Evolutionary conservation across 2,113 vertebrate genomes (phyloP).

Genomic region (Pollachius pollachius): DNA sequence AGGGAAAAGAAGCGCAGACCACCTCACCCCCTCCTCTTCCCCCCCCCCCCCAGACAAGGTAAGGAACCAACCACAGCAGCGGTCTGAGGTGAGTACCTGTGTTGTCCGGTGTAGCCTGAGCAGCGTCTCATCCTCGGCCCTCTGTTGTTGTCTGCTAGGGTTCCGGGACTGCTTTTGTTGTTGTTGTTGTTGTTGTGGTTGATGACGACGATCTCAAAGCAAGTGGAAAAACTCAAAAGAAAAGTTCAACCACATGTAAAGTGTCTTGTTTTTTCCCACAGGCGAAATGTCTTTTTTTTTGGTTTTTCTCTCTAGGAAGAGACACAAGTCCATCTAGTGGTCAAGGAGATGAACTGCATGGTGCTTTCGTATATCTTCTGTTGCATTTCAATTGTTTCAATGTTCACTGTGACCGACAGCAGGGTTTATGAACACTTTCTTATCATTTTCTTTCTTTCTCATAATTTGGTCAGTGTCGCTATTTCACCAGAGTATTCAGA

Average conservation of each 20-base stretch:
- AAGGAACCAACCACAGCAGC: constrained; percentile 73
- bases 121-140: constrained; percentile 13
- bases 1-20: constrained; percentile 56
- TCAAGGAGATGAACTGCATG: constrained; percentile 57
- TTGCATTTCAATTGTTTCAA: too few relatives aligned
- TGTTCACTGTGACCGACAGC: too few relatives aligned
- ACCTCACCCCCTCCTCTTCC: too few relatives aligned
- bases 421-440: too few relatives aligned
- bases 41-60: constrained; percentile 39
- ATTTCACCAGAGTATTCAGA: too few relatives aligned
- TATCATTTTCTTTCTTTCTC: too few relatives aligned
- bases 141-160: not conserved
- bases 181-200: not conserved
- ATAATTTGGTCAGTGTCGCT: too few relatives aligned
- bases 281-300: not conserved
- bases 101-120: constrained; percentile 28
- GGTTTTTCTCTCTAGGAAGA: constrained; percentile 30
- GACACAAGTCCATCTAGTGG: constrained; percentile 75
- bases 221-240: not conserved
- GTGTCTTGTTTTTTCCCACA: not conserved
- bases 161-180: constrained; percentile 8
- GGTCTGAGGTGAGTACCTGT: constrained; percentile 63
- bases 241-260: not conserved
- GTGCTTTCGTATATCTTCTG: not conserved
- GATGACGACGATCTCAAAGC: too few relatives aligned